Evolutionary conservation across 2,797 vertebrate species (phyloP).

Genomic region (Rhabdophis nuchalis): DNA sequence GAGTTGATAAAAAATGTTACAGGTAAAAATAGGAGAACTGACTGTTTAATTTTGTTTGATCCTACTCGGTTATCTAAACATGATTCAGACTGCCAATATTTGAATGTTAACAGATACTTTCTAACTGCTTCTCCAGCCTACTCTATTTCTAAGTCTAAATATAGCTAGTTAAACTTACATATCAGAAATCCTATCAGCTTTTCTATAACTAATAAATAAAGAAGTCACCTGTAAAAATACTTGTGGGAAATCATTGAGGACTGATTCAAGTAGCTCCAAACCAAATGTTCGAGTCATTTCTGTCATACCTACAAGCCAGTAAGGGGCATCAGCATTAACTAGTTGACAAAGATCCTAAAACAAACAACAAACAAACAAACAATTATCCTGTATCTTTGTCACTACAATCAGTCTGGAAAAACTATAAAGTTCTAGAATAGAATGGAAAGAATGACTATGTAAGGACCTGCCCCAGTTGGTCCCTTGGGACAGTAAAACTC

Average conservation of each 20-base stretch:
- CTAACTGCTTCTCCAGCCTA: not conserved
- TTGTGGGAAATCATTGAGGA: constrained; percentile 94
- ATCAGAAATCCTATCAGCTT: not conserved
- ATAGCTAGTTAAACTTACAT: not conserved
- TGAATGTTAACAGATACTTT: not conserved
- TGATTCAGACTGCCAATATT: not conserved
- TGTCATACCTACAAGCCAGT: constrained; percentile 98
- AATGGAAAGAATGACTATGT: too few relatives aligned
- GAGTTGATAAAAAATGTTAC: not conserved
- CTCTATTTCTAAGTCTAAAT: not conserved
- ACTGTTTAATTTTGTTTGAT: not conserved
- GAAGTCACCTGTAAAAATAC: constrained; percentile 90
- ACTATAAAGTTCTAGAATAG: not conserved
- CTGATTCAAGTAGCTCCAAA: constrained; percentile 94
- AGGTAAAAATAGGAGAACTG: not conserved
- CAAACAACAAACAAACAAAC: constrained; percentile 37
- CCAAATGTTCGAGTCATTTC: constrained; percentile 98
- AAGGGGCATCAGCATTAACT: constrained; percentile 97
- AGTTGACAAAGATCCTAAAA: constrained; percentile 93
- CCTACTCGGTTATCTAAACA: not conserved
- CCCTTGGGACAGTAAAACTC: not conserved
- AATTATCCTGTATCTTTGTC: not conserved
- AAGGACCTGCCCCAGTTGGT: too few relatives aligned
- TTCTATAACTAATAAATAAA: constrained; percentile 4
- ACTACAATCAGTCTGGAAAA: not conserved